Conservation (phyloP, 2,113 vertebrate genomes). For the Entelurus aequoreus region DNA sequence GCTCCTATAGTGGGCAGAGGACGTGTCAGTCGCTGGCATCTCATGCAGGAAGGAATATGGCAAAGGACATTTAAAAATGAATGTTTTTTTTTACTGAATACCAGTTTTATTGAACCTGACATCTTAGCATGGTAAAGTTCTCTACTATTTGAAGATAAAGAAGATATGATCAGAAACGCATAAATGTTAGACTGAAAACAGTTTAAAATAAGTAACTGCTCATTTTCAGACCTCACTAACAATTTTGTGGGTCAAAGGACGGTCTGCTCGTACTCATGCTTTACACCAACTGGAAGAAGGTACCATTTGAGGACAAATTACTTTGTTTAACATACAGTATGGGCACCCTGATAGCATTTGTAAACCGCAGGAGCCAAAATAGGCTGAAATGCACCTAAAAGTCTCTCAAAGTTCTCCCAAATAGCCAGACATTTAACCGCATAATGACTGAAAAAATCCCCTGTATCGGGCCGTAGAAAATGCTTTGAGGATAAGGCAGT, state of each 20-base stretch:
- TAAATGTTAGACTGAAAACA: slow-evolving; percentile 16
- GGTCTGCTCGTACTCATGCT: slow-evolving; percentile 31
- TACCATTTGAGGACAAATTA: slow-evolving; percentile 51
- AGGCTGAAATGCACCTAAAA: slow-evolving; percentile 45
- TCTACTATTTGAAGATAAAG: slow-evolving; percentile 1
- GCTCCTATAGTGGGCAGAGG: slow-evolving; percentile 54
- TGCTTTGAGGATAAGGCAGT: slow-evolving; percentile 76
- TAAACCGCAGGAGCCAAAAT: slow-evolving; percentile 49
- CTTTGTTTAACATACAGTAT: slow-evolving; percentile 46
- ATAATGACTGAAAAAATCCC: slow-evolving; percentile 70
- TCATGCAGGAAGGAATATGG: slow-evolving; percentile 41
- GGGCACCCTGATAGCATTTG: slow-evolving; percentile 53
- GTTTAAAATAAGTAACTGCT: slow-evolving; percentile 13
- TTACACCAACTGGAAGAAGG: slow-evolving; percentile 32
- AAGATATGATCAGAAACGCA: not conserved
- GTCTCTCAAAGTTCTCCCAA: slow-evolving; percentile 58
- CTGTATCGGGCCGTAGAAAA: slow-evolving; percentile 70
- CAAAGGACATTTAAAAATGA: not conserved
- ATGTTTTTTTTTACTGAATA: not conserved
- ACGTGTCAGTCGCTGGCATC: slow-evolving; percentile 60
- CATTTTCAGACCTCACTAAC: slow-evolving; percentile 45
- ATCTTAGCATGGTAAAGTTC: not conserved
- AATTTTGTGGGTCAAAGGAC: slow-evolving; percentile 52
- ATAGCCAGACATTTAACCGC: slow-evolving; percentile 73
- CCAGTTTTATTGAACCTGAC: slow-evolving; percentile 1